phyloP scores from a whole-genome alignment of 2,888 invertebrate genomes.

The Parascotia fuliginaria region DNA sequence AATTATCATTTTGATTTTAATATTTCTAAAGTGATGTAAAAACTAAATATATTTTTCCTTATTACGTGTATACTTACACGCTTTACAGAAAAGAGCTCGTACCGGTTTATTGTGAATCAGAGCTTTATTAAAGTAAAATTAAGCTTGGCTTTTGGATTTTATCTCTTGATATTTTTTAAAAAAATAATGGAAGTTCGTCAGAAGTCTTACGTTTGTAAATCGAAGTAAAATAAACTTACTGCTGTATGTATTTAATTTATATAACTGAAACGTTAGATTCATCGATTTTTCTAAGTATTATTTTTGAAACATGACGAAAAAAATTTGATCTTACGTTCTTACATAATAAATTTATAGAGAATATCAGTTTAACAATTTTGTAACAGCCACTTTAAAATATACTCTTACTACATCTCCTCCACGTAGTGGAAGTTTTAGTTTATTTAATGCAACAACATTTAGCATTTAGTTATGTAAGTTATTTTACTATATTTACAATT shows the following conservation, averaged over 20 bases:
- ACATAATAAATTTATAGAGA: too few species aligned
- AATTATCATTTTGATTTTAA: neutral
- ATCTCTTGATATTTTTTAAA: slow-evolving; percentile 3
- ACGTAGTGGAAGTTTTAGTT: too few species aligned
- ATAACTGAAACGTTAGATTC: neutral
- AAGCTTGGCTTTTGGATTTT: slow-evolving; percentile 18
- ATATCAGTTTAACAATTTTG: too few species aligned
- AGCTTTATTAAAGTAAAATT: slow-evolving; percentile 13
- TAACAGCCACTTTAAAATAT: too few species aligned
- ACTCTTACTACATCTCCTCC: too few species aligned
- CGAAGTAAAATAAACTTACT: slow-evolving; percentile 3
- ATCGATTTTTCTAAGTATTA: too few species aligned
- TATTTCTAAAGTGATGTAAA: slow-evolving; percentile 4
- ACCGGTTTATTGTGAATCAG: slow-evolving; percentile 4
- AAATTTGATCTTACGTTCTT: too few species aligned
- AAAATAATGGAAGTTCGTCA: neutral
- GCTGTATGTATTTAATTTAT: neutral
- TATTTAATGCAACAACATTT: too few species aligned
- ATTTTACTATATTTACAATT: too few species aligned
- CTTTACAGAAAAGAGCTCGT: slow-evolving; percentile 3
- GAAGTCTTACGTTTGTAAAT: neutral
- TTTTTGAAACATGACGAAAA: too few species aligned
- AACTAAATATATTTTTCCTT: slow-evolving; percentile 12
- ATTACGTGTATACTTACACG: slow-evolving; percentile 2
- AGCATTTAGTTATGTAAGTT: too few species aligned